Conservation (phyloP, 2,888 invertebrate genomes). For the Diabrotica balteata region DNA sequence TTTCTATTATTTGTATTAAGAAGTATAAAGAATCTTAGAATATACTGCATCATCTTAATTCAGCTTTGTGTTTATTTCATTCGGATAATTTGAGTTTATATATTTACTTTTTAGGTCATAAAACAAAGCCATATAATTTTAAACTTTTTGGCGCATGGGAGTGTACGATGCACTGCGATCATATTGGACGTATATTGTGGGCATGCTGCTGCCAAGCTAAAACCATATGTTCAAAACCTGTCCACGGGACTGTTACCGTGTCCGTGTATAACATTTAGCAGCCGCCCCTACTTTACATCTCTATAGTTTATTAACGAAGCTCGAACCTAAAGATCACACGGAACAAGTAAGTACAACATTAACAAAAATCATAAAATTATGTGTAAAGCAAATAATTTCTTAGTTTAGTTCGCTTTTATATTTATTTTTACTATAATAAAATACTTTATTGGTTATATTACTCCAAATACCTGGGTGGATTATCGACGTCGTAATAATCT, state of each 20-base stretch:
- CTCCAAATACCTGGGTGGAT: too few relatives aligned
- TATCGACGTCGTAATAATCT: too few relatives aligned
- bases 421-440: too few relatives aligned
- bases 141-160: slow-evolving; percentile 94
- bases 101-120: slow-evolving; percentile 69
- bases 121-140: slow-evolving; percentile 94
- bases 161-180: slow-evolving; percentile 88
- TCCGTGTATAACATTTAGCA: slow-evolving; percentile 87
- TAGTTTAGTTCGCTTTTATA: too few relatives aligned
- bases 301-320: slow-evolving; percentile 82
- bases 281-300: slow-evolving; percentile 88
- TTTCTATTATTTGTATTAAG: too few relatives aligned
- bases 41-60: too few relatives aligned
- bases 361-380: slow-evolving; percentile 17
- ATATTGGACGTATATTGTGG: slow-evolving; percentile 93
- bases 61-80: too few relatives aligned
- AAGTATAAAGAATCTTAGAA: too few relatives aligned
- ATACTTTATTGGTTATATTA: too few relatives aligned
- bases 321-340: slow-evolving; percentile 91
- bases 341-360: slow-evolving; percentile 73
- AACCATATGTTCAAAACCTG: slow-evolving; percentile 95
- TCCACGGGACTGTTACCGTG: slow-evolving; percentile 91
- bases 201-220: slow-evolving; percentile 92
- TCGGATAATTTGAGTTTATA: too few relatives aligned
- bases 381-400: too few relatives aligned